phyloP scores from a whole-genome alignment of 2,888 invertebrate species.

The Caradrina clavipalpis region DNA sequence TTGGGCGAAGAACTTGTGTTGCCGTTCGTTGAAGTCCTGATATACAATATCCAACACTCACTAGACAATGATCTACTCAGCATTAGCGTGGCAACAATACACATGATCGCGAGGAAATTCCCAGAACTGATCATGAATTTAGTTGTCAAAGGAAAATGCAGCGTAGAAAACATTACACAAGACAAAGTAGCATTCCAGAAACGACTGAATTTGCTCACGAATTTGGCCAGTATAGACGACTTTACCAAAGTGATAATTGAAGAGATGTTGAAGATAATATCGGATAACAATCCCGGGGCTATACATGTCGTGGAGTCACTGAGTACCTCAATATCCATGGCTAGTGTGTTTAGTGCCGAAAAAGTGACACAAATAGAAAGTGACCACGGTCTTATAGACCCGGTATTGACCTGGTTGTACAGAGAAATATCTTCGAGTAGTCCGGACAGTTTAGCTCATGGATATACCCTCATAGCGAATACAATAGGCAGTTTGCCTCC shows the following conservation, averaged over 20 bases:
- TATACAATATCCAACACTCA: constrained; percentile 85
- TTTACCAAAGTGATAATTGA: constrained; percentile 86
- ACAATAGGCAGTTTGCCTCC: constrained; percentile 79
- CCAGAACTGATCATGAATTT: constrained; percentile 88
- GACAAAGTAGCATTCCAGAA: constrained; percentile 79
- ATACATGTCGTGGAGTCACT: constrained; percentile 80
- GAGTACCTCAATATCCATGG: constrained; percentile 78
- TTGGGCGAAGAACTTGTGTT: constrained; percentile 86
- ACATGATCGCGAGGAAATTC: constrained; percentile 88
- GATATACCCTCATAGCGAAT: constrained; percentile 79
- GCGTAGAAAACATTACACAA: constrained; percentile 76
- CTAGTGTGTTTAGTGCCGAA: constrained; percentile 76
- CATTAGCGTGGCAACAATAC: constrained; percentile 88
- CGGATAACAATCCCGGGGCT: constrained; percentile 72
- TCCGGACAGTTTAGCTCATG: constrained; percentile 73
- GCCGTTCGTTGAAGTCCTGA: constrained; percentile 89
- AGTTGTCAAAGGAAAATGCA: constrained; percentile 87
- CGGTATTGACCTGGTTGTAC: constrained; percentile 80
- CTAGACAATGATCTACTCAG: constrained; percentile 83
- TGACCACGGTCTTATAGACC: constrained; percentile 83
- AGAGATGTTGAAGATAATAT: constrained; percentile 83
- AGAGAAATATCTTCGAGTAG: constrained; percentile 73
- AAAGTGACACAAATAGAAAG: constrained; percentile 85
- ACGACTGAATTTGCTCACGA: constrained; percentile 84
- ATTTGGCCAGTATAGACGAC: constrained; percentile 85